Percentiles rank a stretch among this genome's conserved stretches.
Evolutionary conservation across 2,113 vertebrate species (phyloP).

Genomic region (Prinia subflava): DNA sequence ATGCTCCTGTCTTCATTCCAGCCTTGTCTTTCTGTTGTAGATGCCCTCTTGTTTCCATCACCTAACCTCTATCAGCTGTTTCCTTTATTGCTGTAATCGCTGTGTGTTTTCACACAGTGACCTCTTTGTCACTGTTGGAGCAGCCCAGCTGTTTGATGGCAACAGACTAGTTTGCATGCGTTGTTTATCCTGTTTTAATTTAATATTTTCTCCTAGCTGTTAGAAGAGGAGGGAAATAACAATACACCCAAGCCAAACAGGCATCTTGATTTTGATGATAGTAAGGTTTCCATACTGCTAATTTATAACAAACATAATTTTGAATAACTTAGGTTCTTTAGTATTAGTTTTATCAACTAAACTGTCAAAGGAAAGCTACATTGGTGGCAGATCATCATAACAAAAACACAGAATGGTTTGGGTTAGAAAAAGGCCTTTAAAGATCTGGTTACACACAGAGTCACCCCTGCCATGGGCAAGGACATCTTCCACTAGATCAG

Average conservation of each 20-base stretch:
- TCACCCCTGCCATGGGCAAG: neutral
- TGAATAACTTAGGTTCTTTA: neutral
- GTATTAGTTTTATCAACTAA: neutral
- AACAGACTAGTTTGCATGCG: neutral
- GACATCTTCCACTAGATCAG: neutral
- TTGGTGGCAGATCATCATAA: neutral
- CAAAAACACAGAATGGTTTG: neutral
- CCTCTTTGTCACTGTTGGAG: constrained; percentile 37
- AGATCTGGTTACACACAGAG: neutral
- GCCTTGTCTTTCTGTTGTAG: constrained; percentile 14
- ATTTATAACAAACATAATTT: neutral
- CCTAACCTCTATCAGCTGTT: constrained; percentile 56
- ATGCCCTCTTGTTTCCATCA: constrained; percentile 29
- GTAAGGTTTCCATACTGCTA: neutral
- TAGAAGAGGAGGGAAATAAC: neutral
- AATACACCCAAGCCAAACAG: neutral
- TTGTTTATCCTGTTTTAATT: neutral
- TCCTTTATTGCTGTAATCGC: constrained; percentile 47
- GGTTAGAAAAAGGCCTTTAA: neutral
- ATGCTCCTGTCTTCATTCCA: constrained; percentile 21
- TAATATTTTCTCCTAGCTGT: neutral
- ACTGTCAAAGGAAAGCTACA: neutral
- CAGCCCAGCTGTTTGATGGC: constrained; percentile 32
- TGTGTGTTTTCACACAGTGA: constrained; percentile 39
- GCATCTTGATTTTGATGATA: neutral